Evolutionary conservation across 1,140 invertebrate species (phyloP), one percentile per base, ranked within the genome.

Genomic region (Papilio glaucus): DNA sequence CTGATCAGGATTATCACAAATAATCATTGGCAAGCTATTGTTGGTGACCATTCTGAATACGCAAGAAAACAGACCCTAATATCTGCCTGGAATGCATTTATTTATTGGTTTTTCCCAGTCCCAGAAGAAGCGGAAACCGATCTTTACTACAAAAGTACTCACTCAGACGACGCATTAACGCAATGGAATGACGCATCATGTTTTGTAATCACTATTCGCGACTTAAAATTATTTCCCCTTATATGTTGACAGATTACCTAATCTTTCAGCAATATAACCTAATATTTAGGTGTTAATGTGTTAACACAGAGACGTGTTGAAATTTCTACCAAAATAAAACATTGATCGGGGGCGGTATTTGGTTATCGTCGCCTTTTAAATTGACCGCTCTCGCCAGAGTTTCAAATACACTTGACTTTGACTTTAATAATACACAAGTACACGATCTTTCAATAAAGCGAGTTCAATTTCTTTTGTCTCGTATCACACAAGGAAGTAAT

Each of bases 381-480:
- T 68, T 68, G 41, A 45, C 24, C 37, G 38, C 63, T 45, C 41
- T 68, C 41, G 24, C 41, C 39, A 29, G 15, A 45, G 38, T 21
- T 68, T 29, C 49, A 42, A 68, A 42, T 18, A 26, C 39, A 68
- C 65, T 68, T 45, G 65, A 68, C 65, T 68, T 49, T 68, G 65
- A 49, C 21, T 68, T 26, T 68, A 68, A 68, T 68, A 68, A 68
- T 49, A 68, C 41, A 29, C 13, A 49, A 68, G 65, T 68, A 53
- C 67, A 69, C 42, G 67, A 69, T 69, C 67, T 69, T 69, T 53
- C 67, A 69, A 69, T 69, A 53, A 69, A 53, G 29, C 67, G 42
- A 49, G n/a, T 38, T 69, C 26, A 69, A 69, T 69, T 69, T 69
- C 67, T 69, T 53, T 69, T 69, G 67, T 69, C 67, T 53, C 67